Evolutionary conservation across 2,888 invertebrate genomes (phyloP).

Genomic region (Perizoma affinitatum): DNA sequence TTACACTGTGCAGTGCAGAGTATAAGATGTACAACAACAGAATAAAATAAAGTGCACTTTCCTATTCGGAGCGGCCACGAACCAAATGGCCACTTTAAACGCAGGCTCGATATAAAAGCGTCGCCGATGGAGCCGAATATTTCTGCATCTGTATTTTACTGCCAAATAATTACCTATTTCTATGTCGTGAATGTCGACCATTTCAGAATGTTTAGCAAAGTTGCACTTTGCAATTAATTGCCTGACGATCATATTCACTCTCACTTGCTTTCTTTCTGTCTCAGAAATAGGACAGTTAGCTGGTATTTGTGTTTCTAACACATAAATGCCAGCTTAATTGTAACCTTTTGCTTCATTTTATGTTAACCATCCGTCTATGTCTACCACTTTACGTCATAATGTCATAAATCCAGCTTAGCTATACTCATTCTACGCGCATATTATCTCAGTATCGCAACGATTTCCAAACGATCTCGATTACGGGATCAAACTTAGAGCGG

Average conservation of each 20-base stretch:
- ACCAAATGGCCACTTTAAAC: constrained; percentile 44
- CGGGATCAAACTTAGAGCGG: constrained; percentile 10
- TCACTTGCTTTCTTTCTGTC: no score
- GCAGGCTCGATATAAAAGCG: constrained; percentile 34
- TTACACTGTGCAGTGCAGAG: neutral
- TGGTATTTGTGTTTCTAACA: no score
- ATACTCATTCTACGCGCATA: neutral
- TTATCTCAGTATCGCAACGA: no score
- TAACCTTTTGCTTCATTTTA: no score
- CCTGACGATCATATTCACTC: no score
- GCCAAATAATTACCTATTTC: constrained; percentile 11
- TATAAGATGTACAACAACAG: constrained; percentile 13
- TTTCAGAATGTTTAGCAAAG: neutral
- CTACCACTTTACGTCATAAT: constrained; percentile 1
- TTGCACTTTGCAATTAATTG: no score
- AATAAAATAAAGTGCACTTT: constrained; percentile 23
- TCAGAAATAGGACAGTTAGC: no score
- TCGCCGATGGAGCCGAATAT: constrained; percentile 42
- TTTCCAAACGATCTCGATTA: constrained; percentile 2
- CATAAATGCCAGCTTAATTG: no score
- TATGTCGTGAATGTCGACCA: neutral
- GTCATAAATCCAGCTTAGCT: neutral
- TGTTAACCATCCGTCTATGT: neutral
- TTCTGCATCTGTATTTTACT: constrained; percentile 39
- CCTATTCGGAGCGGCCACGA: constrained; percentile 29